These are phyloP conservation scores for Encarsia formosa DNA, from an alignment of 2,888 invertebrate species.

Conservation along the genomic window DNA sequence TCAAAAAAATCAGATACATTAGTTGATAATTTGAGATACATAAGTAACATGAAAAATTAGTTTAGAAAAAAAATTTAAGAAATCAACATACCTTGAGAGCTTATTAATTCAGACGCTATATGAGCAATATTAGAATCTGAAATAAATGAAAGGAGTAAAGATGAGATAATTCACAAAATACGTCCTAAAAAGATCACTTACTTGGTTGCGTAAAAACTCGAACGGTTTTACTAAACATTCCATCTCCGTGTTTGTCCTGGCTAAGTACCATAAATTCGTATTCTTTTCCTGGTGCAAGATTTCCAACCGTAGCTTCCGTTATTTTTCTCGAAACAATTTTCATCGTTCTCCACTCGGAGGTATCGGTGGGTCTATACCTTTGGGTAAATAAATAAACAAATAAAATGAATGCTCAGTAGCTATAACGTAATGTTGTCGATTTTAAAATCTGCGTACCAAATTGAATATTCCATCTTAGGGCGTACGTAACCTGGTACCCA, in stretches of 20 bases:
- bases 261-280: slow-evolving; percentile 91
- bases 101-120: slow-evolving; percentile 43
- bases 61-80: no score
- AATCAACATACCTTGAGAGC: slow-evolving; percentile 34
- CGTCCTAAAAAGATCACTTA: slow-evolving; percentile 20
- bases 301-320: slow-evolving; percentile 74
- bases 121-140: slow-evolving; percentile 37
- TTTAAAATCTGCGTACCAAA: slow-evolving; percentile 60
- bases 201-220: slow-evolving; percentile 66
- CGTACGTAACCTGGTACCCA: slow-evolving; percentile 83
- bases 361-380: slow-evolving; percentile 69
- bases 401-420: no score
- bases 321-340: slow-evolving; percentile 67
- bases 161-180: not conserved
- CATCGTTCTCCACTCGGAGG: slow-evolving; percentile 80
- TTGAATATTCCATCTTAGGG: slow-evolving; percentile 73
- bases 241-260: slow-evolving; percentile 82
- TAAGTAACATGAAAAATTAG: no score
- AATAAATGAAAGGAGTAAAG: slow-evolving; percentile 18
- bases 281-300: slow-evolving; percentile 70
- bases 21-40: no score
- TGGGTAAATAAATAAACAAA: not conserved
- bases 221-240: slow-evolving; percentile 83
- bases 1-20: no score
- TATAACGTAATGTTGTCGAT: no score